Conservation (phyloP, 2,888 invertebrate genomes). For the Plusia festucae region DNA sequence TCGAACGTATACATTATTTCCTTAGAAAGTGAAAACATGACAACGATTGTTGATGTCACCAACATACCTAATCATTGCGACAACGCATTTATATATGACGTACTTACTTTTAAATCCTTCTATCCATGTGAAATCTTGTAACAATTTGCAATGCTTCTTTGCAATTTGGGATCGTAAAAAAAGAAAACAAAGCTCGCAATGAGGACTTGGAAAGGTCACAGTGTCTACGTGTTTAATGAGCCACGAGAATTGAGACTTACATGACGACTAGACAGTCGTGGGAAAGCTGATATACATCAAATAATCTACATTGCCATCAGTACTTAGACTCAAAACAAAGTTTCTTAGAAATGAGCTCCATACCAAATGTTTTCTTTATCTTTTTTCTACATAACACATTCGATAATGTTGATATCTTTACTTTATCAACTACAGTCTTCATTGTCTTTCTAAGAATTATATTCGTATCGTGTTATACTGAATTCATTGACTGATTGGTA, state of each 20-base stretch:
- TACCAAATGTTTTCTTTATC: slow-evolving; percentile 25
- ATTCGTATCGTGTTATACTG: slow-evolving; percentile 25
- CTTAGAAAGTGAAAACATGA: slow-evolving; percentile 41
- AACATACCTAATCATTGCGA: slow-evolving; percentile 16
- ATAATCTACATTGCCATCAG: slow-evolving; percentile 51
- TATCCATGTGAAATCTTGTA: slow-evolving; percentile 35
- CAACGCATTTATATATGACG: slow-evolving; percentile 18
- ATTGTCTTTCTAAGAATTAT: slow-evolving; percentile 44
- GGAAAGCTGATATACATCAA: slow-evolving; percentile 57
- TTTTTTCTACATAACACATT: slow-evolving; percentile 18
- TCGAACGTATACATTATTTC: slow-evolving; percentile 16
- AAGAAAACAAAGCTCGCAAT: slow-evolving; percentile 32
- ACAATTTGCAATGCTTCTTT: slow-evolving; percentile 28
- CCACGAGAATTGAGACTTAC: slow-evolving; percentile 36
- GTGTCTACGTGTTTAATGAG: slow-evolving; percentile 44
- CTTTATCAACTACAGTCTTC: slow-evolving; percentile 29
- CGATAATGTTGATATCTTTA: slow-evolving; percentile 36
- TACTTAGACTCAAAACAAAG: slow-evolving; percentile 30
- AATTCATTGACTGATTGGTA: slow-evolving; percentile 24
- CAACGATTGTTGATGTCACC: slow-evolving; percentile 31
- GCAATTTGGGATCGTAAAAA: slow-evolving; percentile 30
- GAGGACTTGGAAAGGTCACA: slow-evolving; percentile 40
- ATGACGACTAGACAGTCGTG: slow-evolving; percentile 51
- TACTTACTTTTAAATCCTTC: slow-evolving; percentile 22
- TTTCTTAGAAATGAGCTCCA: slow-evolving; percentile 33